Base-by-base conservation (phyloP, 2,888 invertebrate species). In the Zygothrica quintamaculata region DNA sequence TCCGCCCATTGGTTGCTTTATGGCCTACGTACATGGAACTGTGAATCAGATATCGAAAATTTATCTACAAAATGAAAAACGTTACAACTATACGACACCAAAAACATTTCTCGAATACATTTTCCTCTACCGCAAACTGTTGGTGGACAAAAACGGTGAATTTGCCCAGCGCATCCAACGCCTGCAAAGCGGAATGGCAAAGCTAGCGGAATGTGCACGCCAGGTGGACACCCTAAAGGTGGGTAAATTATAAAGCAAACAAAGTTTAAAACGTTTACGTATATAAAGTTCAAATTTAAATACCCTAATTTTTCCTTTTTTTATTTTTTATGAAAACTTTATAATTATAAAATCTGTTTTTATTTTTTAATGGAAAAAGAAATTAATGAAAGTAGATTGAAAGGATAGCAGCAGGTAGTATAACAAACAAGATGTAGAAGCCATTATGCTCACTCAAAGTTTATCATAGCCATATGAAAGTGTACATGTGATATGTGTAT, bases 31-130 rank as follows among this genome's bases (percentile, higher is more conserved):
- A 0, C 98, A 99, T 89, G 94, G 94, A 57, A 95, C 96, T 48
- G 98, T 98, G 18, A 98, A 98, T 90, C 93, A 95, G 66, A 95
- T 97, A 93, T 98, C 98, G 0, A 92, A 93, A 43, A 91, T 93
- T 51, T 98, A 97, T 92, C 93, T 96, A 71, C 93, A 93, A 82
- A 98, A 97, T 89, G 98, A 99, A 88, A 94, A 94, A 60, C 93
- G 98, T 15, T 97, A 96, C 92, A 98, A 98, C 91, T 99, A 99
- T 91, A 98, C 98, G 5, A 99, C 98, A 1, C 99, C 99, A 0
- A 99, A 99, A 92, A 97, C 97, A n/a, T 99, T 98, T 92, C 92
- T 99, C 52, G 98, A 99, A 90, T 97, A 97, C 91, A 98, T 99
- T 75, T 94, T 95, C 37, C 92, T 98, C 18, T 99, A 95, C 89